These are phyloP conservation scores for Ameiurus melas DNA, from an alignment of 2,113 vertebrate species.

Conservation along the genomic window DNA sequence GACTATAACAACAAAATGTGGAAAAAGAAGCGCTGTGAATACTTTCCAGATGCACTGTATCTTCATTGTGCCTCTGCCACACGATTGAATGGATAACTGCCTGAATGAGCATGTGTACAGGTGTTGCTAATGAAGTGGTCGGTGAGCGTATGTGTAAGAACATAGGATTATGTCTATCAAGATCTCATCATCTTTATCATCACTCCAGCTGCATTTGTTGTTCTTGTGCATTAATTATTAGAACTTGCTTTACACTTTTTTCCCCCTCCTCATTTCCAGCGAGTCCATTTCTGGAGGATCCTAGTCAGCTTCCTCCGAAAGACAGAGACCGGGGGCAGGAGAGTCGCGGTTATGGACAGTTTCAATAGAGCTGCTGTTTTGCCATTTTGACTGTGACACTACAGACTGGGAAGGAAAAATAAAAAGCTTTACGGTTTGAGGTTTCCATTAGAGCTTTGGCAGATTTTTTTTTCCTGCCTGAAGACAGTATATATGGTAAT, in stretches of 20 bases:
- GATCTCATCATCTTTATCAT: background rate
- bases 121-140: background rate
- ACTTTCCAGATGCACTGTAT: background rate
- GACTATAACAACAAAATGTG: no score
- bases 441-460: background rate
- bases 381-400: slow-evolving; percentile 19
- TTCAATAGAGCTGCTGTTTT: slow-evolving; percentile 63
- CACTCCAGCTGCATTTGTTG: background rate
- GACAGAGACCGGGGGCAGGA: slow-evolving; percentile 63
- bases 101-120: background rate
- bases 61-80: background rate
- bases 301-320: slow-evolving; percentile 77
- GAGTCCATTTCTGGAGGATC: slow-evolving; percentile 79
- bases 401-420: slow-evolving; percentile 17
- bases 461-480: background rate
- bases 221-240: background rate
- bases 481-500: slow-evolving; percentile 13
- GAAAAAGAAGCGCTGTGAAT: no score
- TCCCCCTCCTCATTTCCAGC: slow-evolving; percentile 59
- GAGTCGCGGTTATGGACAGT: slow-evolving; percentile 67
- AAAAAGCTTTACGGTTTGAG: slow-evolving; percentile 7
- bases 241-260: no score
- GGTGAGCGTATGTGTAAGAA: background rate
- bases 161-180: background rate
- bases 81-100: background rate